phyloP scores from a whole-genome alignment of 2,888 invertebrate genomes.

The Panorpa germanica region DNA sequence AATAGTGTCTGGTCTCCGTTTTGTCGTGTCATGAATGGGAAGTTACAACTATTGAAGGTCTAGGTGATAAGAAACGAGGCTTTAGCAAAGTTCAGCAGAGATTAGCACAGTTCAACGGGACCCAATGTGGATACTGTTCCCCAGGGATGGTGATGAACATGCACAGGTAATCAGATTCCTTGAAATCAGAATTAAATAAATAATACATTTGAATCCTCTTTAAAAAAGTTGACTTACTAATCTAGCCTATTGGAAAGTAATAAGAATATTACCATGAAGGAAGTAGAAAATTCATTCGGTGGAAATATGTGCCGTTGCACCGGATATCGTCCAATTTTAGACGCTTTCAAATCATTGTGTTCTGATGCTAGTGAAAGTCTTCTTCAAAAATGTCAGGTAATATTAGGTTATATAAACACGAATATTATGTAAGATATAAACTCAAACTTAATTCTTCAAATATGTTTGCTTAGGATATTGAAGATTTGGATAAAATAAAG shows the following conservation, averaged over 20 bases:
- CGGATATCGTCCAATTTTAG: slow-evolving; percentile 34
- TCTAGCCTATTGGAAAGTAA: slow-evolving; percentile 24
- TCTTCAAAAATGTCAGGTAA: slow-evolving; percentile 11
- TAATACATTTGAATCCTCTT: too few relatives aligned
- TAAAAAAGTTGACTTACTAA: slow-evolving; percentile 10
- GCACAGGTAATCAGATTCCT: too few relatives aligned
- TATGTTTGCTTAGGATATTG: slow-evolving; percentile 23
- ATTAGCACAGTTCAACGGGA: slow-evolving; percentile 44
- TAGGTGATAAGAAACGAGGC: slow-evolving; percentile 42
- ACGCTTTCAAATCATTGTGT: slow-evolving; percentile 34
- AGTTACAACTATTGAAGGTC: slow-evolving; percentile 50
- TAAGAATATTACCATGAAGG: slow-evolving; percentile 27
- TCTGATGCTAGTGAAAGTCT: slow-evolving; percentile 21
- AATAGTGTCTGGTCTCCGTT: slow-evolving; percentile 44
- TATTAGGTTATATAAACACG: too few relatives aligned
- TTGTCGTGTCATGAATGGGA: slow-evolving; percentile 45
- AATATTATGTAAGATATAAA: too few relatives aligned
- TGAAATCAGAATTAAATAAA: too few relatives aligned
- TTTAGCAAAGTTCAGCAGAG: slow-evolving; percentile 50
- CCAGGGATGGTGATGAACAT: slow-evolving; percentile 65
- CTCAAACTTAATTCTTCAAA: too few relatives aligned
- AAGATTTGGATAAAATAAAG: slow-evolving; percentile 20
- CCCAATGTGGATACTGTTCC: slow-evolving; percentile 58
- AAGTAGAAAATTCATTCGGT: slow-evolving; percentile 42
- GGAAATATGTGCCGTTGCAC: slow-evolving; percentile 51